Conservation (phyloP, 2,888 invertebrate species). For the Hemicrepidius hirtus region DNA sequence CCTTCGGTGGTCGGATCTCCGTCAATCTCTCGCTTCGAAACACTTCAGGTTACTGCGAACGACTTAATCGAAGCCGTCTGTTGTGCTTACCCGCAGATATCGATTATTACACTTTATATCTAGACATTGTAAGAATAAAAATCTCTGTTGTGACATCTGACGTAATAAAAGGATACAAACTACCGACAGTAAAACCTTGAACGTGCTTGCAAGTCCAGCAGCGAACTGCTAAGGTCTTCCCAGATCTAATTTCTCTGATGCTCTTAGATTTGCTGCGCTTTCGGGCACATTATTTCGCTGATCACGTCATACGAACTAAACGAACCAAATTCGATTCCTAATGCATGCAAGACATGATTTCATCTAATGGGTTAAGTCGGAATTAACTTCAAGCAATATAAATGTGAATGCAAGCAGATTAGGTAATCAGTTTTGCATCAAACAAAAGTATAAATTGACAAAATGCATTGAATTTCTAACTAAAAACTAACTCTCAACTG, state of each 20-base stretch:
- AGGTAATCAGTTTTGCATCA: not conserved
- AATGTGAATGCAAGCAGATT: slow-evolving; percentile 9
- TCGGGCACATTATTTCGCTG: slow-evolving; percentile 1
- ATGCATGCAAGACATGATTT: slow-evolving; percentile 7
- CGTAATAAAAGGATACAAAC: not conserved
- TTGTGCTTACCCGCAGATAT: not conserved
- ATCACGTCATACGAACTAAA: slow-evolving; percentile 12
- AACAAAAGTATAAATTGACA: too few relatives aligned
- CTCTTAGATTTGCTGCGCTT: not conserved
- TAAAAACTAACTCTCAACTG: too few relatives aligned
- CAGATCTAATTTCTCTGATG: slow-evolving; percentile 7
- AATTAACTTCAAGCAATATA: slow-evolving; percentile 1
- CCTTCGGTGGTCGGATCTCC: not conserved
- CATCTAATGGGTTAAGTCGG: not conserved
- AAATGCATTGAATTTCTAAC: too few relatives aligned
- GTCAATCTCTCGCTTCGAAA: not conserved
- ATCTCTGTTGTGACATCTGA: not conserved
- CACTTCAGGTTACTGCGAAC: too few relatives aligned
- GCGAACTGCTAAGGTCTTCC: not conserved
- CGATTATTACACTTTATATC: not conserved
- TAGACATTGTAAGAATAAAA: not conserved
- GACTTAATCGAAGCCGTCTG: too few relatives aligned
- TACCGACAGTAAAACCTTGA: not conserved
- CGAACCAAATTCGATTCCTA: slow-evolving; percentile 8
- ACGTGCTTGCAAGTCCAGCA: slow-evolving; percentile 4